These are phyloP conservation scores for Phoebastria nigripes DNA, from an alignment of 2,797 vertebrate species.

Conservation along the genomic window DNA sequence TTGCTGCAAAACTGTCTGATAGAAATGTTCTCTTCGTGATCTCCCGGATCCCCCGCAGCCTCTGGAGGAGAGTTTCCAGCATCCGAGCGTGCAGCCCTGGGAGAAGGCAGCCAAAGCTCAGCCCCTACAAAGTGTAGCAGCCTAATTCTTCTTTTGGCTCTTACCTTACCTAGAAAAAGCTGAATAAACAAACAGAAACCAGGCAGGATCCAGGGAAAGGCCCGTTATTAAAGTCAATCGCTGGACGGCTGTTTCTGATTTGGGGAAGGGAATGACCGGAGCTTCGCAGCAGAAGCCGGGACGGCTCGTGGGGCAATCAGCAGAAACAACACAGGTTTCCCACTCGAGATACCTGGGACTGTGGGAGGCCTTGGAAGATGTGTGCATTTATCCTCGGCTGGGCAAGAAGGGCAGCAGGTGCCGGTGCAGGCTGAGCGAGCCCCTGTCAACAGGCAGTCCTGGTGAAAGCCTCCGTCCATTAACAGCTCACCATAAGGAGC, in stretches of 20 bases:
- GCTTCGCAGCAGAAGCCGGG: not conserved
- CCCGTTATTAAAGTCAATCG: fast-evolving
- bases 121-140: not conserved
- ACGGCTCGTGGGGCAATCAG: fast-evolving
- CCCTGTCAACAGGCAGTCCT: constrained; percentile 10
- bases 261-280: not conserved
- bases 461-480: constrained; percentile 48
- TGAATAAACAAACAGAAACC: not conserved
- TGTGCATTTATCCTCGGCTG: not conserved
- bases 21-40: not conserved
- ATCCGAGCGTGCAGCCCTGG: fast-evolving
- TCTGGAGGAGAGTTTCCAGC: not conserved
- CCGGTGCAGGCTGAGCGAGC: not conserved
- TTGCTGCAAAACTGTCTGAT: not conserved
- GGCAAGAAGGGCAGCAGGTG: constrained; percentile 51
- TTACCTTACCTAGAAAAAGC: not conserved
- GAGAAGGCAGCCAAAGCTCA: not conserved
- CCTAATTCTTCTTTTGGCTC: not conserved
- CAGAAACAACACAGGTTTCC: not conserved
- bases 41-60: not conserved
- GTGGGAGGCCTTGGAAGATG: not conserved
- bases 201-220: not conserved
- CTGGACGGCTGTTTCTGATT: not conserved
- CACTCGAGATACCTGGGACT: not conserved
- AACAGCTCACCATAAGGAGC: constrained; percentile 39